phyloP scores from a whole-genome alignment of 2,888 invertebrate genomes.

The Norana najaformis region DNA sequence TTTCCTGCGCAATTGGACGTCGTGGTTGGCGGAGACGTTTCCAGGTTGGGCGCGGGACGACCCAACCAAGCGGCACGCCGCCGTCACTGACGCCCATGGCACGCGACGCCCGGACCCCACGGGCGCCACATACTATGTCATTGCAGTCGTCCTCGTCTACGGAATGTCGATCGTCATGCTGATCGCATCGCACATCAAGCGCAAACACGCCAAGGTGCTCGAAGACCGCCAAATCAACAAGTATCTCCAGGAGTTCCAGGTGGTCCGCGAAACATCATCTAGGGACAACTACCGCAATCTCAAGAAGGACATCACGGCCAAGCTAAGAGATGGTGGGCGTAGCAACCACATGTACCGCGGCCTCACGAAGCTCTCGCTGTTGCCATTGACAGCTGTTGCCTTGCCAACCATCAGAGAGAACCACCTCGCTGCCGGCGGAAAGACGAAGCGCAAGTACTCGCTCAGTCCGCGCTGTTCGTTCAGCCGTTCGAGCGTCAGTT shows the following conservation, averaged over 20 bases:
- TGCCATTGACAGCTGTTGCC: constrained; percentile 18
- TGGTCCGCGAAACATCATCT: constrained; percentile 43
- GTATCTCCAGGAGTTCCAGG: constrained; percentile 47
- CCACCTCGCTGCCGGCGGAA: background rate
- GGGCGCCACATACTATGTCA: constrained; percentile 60
- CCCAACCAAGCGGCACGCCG: constrained; percentile 23
- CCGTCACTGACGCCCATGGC: background rate
- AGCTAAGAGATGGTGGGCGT: constrained; percentile 36
- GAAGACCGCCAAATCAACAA: constrained; percentile 48
- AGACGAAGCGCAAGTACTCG: constrained; percentile 15
- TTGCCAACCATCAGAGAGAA: constrained; percentile 36
- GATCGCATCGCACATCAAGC: constrained; percentile 60
- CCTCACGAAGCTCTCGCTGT: constrained; percentile 26
- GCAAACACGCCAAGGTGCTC: constrained; percentile 43
- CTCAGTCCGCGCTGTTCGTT: constrained; percentile 8
- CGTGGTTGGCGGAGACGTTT: constrained; percentile 7
- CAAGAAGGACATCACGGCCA: constrained; percentile 42
- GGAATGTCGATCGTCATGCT: constrained; percentile 61
- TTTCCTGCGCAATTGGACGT: constrained; percentile 39
- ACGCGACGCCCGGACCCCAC: constrained; percentile 34
- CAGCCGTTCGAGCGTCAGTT: constrained; percentile 20
- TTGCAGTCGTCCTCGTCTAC: constrained; percentile 61
- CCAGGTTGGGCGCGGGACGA: constrained; percentile 9
- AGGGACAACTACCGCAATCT: constrained; percentile 43
- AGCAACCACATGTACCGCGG: background rate